Evolutionary conservation across 2,113 vertebrate species (phyloP).

Genomic region (Oplegnathus fasciatus): DNA sequence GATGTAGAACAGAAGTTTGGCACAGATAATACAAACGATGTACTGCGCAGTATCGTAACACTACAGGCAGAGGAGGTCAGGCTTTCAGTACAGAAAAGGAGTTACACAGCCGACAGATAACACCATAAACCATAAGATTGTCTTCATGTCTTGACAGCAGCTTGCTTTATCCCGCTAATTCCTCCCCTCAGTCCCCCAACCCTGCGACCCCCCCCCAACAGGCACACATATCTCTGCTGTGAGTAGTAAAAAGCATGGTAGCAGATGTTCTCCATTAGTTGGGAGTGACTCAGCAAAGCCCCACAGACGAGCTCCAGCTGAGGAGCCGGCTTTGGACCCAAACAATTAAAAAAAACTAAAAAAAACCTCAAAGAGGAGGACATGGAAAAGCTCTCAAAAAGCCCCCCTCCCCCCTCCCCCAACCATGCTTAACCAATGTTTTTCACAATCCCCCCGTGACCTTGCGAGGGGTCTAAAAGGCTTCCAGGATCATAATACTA

Average conservation of each 20-base stretch:
- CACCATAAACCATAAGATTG: slow-evolving; percentile 15
- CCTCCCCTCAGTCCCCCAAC: not conserved
- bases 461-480: slow-evolving; percentile 37
- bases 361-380: slow-evolving; percentile 18
- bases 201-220: not conserved
- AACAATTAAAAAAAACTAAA: slow-evolving; percentile 49
- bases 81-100: not conserved
- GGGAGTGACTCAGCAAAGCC: slow-evolving; percentile 73
- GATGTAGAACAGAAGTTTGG: not conserved
- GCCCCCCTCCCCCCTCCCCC: not conserved
- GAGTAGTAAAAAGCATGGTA: slow-evolving; percentile 51
- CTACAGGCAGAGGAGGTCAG: not conserved
- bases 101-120: not conserved
- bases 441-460: slow-evolving; percentile 38
- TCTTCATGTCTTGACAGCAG: slow-evolving; percentile 27
- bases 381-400: slow-evolving; percentile 56
- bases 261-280: slow-evolving; percentile 78
- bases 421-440: slow-evolving; percentile 13
- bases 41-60: not conserved
- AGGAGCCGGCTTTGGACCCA: slow-evolving; percentile 49
- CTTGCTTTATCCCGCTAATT: slow-evolving; percentile 29
- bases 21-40: not conserved
- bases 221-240: slow-evolving; percentile 36
- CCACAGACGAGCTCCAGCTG: slow-evolving; percentile 67
- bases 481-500: slow-evolving; percentile 36